Conservation (phyloP, 1,140 invertebrate species). For the Polyergus mexicanus region DNA sequence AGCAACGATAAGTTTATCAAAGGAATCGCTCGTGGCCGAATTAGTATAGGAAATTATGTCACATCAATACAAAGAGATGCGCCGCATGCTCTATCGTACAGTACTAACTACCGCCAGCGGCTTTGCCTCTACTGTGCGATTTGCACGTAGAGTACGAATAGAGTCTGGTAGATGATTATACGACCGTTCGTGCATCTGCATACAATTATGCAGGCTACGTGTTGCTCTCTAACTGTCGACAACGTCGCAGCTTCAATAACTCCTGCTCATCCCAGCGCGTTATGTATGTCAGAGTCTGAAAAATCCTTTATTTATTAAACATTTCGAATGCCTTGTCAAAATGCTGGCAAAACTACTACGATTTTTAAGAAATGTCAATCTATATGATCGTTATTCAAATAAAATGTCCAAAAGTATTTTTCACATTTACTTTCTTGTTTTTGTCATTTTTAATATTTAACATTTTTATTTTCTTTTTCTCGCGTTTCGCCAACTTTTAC, state of each 20-base stretch:
- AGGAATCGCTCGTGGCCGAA: slow-evolving; percentile 45
- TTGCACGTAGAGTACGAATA: slow-evolving; percentile 77
- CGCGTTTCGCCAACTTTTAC: not conserved
- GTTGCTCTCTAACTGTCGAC: slow-evolving; percentile 76
- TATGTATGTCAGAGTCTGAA: not conserved
- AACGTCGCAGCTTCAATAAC: slow-evolving; percentile 49
- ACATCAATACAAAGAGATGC: slow-evolving; percentile 63
- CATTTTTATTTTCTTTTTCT: not conserved
- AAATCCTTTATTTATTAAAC: not conserved
- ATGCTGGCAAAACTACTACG: not conserved
- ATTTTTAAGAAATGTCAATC: not conserved
- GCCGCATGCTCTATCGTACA: slow-evolving; percentile 69
- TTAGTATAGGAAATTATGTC: slow-evolving; percentile 58
- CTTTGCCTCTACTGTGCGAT: slow-evolving; percentile 64
- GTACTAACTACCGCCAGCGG: slow-evolving; percentile 69
- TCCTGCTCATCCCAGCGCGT: not conserved
- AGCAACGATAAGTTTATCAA: slow-evolving; percentile 39
- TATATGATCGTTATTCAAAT: not conserved
- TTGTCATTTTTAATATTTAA: not conserved
- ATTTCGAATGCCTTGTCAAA: not conserved
- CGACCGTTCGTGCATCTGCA: slow-evolving; percentile 74
- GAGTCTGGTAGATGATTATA: slow-evolving; percentile 74
- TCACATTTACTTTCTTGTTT: not conserved
- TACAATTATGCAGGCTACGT: slow-evolving; percentile 76
- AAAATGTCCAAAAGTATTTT: not conserved